Percentiles rank a stretch among this genome's conserved stretches.
Conservation (phyloP, 2,113 vertebrate genomes). For the Alethe diademata region DNA sequence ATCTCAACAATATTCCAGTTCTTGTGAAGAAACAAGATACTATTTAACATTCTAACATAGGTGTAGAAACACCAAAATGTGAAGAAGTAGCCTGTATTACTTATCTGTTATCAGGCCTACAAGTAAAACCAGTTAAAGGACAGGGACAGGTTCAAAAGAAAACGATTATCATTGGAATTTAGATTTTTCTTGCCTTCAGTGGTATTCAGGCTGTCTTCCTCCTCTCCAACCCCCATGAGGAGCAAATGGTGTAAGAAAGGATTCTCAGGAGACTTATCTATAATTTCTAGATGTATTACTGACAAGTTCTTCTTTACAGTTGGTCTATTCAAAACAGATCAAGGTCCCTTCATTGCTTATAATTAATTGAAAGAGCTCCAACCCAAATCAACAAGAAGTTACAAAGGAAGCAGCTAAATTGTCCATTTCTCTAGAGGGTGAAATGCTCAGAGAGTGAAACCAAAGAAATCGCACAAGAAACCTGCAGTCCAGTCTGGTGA, state of each 20-base stretch:
- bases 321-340: neutral
- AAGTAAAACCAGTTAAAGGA: neutral
- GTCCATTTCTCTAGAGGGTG: neutral
- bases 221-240: neutral
- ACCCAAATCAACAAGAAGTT: neutral
- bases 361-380: neutral
- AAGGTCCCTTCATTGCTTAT: neutral
- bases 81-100: neutral
- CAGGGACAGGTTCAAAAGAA: neutral
- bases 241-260: neutral
- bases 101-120: neutral
- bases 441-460: neutral
- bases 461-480: neutral
- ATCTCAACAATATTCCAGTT: neutral
- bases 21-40: neutral
- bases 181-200: neutral
- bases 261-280: neutral
- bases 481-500: neutral
- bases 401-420: neutral
- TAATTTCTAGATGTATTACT: neutral
- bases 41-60: neutral
- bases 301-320: neutral
- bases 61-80: neutral
- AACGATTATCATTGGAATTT: neutral
- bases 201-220: neutral